Percentiles rank a stretch among this genome's conserved stretches.
These are phyloP conservation scores for Hydropsyche betteni DNA, from an alignment of 2,888 invertebrate species.

Conservation along the genomic window DNA sequence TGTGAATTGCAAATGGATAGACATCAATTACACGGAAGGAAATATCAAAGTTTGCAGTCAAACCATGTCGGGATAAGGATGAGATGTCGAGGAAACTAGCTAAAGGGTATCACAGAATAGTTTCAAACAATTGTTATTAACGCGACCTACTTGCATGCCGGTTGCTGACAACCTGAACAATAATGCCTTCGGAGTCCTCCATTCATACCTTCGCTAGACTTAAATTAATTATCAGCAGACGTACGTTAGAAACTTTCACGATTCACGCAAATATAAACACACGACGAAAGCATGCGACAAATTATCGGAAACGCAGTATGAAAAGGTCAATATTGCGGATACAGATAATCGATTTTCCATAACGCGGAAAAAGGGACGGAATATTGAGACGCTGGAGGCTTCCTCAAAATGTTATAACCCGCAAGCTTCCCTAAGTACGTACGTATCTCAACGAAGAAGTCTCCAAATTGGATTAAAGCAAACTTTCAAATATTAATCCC, in stretches of 20 bases:
- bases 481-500: constrained; percentile 47
- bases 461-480: constrained; percentile 41
- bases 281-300: background rate
- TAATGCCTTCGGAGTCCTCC: constrained; percentile 2
- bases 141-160: constrained; percentile 40
- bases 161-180: constrained; percentile 39
- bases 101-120: constrained; percentile 30
- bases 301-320: background rate
- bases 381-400: background rate
- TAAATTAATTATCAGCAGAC: constrained; percentile 20
- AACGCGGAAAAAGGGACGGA: background rate
- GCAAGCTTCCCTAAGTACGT: constrained; percentile 33
- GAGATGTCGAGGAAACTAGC: constrained; percentile 1
- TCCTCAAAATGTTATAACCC: constrained; percentile 4
- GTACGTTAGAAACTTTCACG: constrained; percentile 1
- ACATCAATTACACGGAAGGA: too few species aligned
- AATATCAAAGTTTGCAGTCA: too few species aligned
- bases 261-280: background rate
- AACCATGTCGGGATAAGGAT: too few species aligned
- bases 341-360: background rate
- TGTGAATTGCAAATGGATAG: too few species aligned
- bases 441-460: constrained; percentile 33
- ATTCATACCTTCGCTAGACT: constrained; percentile 7
- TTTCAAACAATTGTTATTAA: constrained; percentile 45
- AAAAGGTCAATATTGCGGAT: background rate